Evolutionary conservation across 2,888 invertebrate species (phyloP), one percentile per base, ranked within the genome.

Genomic region (Calliopum simillimum): DNA sequence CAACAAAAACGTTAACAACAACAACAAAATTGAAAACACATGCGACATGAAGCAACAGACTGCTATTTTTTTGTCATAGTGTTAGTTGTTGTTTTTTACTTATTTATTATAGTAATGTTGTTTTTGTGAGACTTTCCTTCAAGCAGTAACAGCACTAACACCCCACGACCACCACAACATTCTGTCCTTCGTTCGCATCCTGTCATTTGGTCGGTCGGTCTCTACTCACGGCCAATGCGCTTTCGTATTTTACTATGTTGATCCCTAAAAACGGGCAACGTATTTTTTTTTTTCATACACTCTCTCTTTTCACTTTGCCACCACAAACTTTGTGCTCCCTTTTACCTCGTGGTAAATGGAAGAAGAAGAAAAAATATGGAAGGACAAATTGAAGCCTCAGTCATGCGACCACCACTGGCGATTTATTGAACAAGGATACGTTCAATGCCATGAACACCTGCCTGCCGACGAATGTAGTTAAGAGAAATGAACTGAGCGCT

Each of bases 361-460:
- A 63, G 3, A 51, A 11, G 11, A 47, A 16, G 1, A 53, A 53
- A 21, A 53, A 53, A 21, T 13, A 47, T 25, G 4, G 14, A 62
- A 62, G 47, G 21, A 25, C 63, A 46, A 47, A 33, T 49, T 49
- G 49, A 14, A 56, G 47, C 43, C 33, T 21, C 33, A 44, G 46
- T 19, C 41, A 16, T 2, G 44, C 59, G 8, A 44, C 65, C 25
- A 11, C 47, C 21, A 33, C 47, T 23, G 55, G n/a, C 55, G 64
- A 65, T 65, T 65, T 53, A 71, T 65, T 55, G 72, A 41, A 55
- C 49, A 62, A 68, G 68, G 56, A 61, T 58, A 47, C 44, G 47
- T 63, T 64, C 69, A 69, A 69, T 63, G 69, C 62, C 69, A 69
- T 21, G 62, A 62, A 69, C 53, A 64, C 58, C 58, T 67, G 8